Conservation (phyloP, 2,113 vertebrate species). For the Cheilinus undulatus region DNA sequence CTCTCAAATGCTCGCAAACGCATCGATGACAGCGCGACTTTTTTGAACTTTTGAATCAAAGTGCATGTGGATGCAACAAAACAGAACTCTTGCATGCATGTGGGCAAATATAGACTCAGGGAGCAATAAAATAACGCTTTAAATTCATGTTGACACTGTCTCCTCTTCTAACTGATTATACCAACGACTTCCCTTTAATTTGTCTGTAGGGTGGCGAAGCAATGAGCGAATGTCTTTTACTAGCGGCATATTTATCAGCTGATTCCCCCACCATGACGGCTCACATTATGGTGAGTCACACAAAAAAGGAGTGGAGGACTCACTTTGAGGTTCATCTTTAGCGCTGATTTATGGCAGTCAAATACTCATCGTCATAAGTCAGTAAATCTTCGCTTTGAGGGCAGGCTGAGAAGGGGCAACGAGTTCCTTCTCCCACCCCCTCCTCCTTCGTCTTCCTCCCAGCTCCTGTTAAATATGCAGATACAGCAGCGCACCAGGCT, state of each 20-base stretch:
- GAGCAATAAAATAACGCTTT: conserved; percentile 21
- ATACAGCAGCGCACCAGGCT: conserved; percentile 48
- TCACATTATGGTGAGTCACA: conserved; percentile 14
- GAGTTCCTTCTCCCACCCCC: conserved; percentile 26
- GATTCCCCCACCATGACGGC: conserved; percentile 29
- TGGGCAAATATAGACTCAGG: conserved; percentile 17
- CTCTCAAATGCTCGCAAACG: conserved; percentile 5
- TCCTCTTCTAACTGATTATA: conserved; percentile 12
- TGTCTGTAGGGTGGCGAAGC: conserved; percentile 31
- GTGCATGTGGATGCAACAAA: conserved; percentile 14
- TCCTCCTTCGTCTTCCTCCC: not conserved
- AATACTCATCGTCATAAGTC: conserved; percentile 25
- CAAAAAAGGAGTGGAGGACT: conserved; percentile 13
- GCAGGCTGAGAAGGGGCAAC: conserved; percentile 28
- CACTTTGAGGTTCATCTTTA: conserved; percentile 45
- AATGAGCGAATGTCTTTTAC: conserved; percentile 33
- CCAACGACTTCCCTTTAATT: conserved; percentile 48
- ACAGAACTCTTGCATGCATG: conserved; percentile 18
- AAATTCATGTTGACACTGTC: not conserved
- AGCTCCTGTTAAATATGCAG: conserved; percentile 70
- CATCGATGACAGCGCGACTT: conserved; percentile 10
- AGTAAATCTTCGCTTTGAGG: conserved; percentile 40
- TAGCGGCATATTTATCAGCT: conserved; percentile 30
- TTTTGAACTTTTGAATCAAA: conserved; percentile 16
- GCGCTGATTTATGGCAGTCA: conserved; percentile 29